Conservation (phyloP, 1,140 invertebrate species). For the Euwallacea similis region DNA sequence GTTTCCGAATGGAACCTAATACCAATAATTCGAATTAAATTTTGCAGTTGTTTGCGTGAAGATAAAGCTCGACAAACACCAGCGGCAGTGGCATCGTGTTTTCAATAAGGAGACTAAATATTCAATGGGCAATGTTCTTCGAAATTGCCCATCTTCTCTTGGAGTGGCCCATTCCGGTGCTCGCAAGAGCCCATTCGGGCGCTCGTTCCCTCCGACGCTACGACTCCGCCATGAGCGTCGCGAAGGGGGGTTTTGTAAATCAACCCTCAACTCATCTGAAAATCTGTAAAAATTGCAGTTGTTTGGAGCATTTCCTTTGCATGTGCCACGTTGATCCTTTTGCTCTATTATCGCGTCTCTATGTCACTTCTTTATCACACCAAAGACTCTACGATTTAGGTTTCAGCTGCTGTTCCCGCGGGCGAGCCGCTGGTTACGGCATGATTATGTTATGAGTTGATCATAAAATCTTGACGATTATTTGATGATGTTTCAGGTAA, state of each 20-base stretch:
- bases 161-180: slow-evolving; percentile 47
- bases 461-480: slow-evolving; percentile 48
- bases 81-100: slow-evolving; percentile 36
- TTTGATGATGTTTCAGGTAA: slow-evolving; percentile 48
- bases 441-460: slow-evolving; percentile 50
- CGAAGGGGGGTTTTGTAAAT: slow-evolving; percentile 13
- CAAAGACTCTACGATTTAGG: background rate
- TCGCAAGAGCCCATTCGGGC: slow-evolving; percentile 44
- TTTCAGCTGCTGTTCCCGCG: too few relatives aligned
- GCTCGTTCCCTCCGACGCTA: slow-evolving; percentile 42
- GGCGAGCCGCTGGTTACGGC: slow-evolving; percentile 37
- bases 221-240: slow-evolving; percentile 39
- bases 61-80: too few relatives aligned
- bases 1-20: too few relatives aligned
- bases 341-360: too few relatives aligned
- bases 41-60: too few relatives aligned
- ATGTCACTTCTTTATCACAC: background rate
- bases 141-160: slow-evolving; percentile 45
- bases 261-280: slow-evolving; percentile 44
- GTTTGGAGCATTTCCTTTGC: slow-evolving; percentile 10
- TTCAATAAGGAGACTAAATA: slow-evolving; percentile 50
- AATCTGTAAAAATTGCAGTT: slow-evolving; percentile 40
- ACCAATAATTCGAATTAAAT: too few relatives aligned
- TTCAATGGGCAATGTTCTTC: slow-evolving; percentile 47
- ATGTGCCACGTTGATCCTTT: too few relatives aligned